Base-by-base conservation (phyloP, 2,113 vertebrate genomes). In the Damaliscus lunatus region DNA sequence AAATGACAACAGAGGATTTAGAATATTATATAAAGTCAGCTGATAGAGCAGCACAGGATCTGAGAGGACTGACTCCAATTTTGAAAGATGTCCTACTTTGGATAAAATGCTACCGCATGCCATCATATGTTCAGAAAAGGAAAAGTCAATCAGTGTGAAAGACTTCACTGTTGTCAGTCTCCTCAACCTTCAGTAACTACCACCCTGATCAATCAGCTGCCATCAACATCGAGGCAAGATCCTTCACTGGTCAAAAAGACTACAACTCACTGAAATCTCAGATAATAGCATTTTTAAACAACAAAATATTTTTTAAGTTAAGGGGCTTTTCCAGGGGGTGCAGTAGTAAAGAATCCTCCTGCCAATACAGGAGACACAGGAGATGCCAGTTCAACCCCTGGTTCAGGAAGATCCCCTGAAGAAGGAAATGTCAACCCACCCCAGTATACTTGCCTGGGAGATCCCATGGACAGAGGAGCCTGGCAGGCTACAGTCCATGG, bases 401-500 rank as follows among this genome's bases (percentile, higher is more conserved):
- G 36, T 12, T 74, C 36, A 40, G n/a, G 19, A 74, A 74, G 67
- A 40, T 74, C 0, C 67, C 36, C 19, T 74, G 67, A 11, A 74
- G 67, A 36, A 74, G 36, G 36, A 40, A 74, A 74, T 40, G 67
- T 5, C 11, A 40, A 74, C 21, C n/a, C 67, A 36, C 10, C 3
- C 36, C n/a, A 40, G 21, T 23, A 74, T 40, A 40, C 67, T 74
- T 23, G n/a, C 19, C 67, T 74, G n/a, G 67, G 67, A 74, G 21
- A 74, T 74, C 10, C 36, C 67, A 74, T 6, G 9, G 67, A 74
- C 67, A 74, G 36, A 74, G n/a, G 67, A 74, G 19, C n/a, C 67
- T 40, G 5, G 19, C 0, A 0, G 10, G 19, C n/a, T 40, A 40
- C 19, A 74, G 67, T 74, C 19, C n/a, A 74, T 74, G 67, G 6